Evolutionary conservation across 2,797 vertebrate genomes (phyloP).

Genomic region (Pseudopleuronectes americanus): DNA sequence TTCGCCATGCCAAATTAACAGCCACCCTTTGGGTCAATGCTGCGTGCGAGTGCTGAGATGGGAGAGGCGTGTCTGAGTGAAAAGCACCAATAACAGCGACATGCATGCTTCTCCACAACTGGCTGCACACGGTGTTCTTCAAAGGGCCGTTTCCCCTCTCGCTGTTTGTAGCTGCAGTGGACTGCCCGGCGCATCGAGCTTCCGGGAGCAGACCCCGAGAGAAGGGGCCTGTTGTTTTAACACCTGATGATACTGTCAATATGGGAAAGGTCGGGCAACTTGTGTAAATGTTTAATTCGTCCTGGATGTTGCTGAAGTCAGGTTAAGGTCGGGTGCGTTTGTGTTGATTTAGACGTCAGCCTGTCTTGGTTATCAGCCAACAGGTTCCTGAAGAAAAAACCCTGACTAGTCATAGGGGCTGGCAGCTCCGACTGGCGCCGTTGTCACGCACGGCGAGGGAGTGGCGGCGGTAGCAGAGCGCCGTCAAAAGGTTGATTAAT

Average conservation of each 20-base stretch:
- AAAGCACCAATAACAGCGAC: conserved; percentile 60
- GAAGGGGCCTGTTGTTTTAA: conserved; percentile 4
- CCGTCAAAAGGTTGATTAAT: conserved; percentile 79
- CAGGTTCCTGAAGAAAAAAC: conserved; percentile 57
- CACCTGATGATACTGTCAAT: conserved; percentile 65
- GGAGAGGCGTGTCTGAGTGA: conserved; percentile 52
- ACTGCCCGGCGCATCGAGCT: not conserved
- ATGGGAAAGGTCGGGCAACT: conserved; percentile 53
- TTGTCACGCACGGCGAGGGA: conserved; percentile 59
- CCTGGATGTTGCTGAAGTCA: conserved; percentile 64
- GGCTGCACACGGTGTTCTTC: conserved; percentile 61
- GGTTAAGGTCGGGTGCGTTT: conserved; percentile 48
- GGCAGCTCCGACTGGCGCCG: conserved; percentile 61
- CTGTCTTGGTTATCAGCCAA: conserved; percentile 56
- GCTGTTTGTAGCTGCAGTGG: conserved; percentile 9
- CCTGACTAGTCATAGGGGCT: conserved; percentile 59
- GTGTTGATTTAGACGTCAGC: conserved; percentile 61
- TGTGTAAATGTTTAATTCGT: conserved; percentile 55
- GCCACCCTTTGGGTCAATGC: conserved; percentile 69
- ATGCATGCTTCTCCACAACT: conserved; percentile 66
- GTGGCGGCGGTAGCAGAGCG: conserved; percentile 47
- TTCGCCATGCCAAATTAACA: conserved; percentile 76
- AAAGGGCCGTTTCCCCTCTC: conserved; percentile 45
- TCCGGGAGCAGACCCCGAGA: conserved; percentile 14
- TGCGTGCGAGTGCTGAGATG: conserved; percentile 58